These are phyloP conservation scores for Semotilus atromaculatus DNA, from an alignment of 2,797 vertebrate genomes.

Conservation along the genomic window DNA sequence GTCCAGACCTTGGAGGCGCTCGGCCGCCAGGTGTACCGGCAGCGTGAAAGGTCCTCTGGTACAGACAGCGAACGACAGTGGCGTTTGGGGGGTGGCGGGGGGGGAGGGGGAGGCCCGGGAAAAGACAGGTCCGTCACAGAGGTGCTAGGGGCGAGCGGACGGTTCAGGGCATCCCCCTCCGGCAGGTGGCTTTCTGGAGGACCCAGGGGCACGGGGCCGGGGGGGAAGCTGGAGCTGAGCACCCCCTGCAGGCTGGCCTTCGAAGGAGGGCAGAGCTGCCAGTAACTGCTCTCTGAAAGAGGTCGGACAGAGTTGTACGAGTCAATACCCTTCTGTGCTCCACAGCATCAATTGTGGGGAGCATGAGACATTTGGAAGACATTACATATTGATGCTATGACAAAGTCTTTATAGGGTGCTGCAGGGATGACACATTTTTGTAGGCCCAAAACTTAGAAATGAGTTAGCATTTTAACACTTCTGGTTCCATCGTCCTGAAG, in stretches of 20 bases:
- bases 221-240: conserved; percentile 84
- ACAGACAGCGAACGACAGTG: conserved; percentile 91
- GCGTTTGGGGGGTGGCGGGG: conserved; percentile 85
- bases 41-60: conserved; percentile 90
- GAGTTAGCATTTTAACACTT: background rate
- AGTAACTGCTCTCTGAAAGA: conserved; percentile 86
- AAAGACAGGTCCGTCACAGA: conserved; percentile 83
- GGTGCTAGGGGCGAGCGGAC: conserved; percentile 77
- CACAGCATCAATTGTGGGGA: background rate
- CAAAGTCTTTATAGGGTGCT: background rate
- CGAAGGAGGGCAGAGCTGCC: conserved; percentile 84
- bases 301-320: conserved; percentile 45
- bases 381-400: background rate
- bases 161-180: conserved; percentile 74
- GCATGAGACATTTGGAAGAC: background rate
- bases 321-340: background rate
- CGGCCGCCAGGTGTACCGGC: conserved; percentile 90
- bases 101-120: conserved; percentile 80
- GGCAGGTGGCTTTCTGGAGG: conserved; percentile 75
- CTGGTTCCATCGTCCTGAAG: background rate
- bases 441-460: background rate
- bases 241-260: conserved; percentile 85
- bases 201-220: conserved; percentile 76
- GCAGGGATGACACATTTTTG: background rate
- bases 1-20: conserved; percentile 92